Base-by-base conservation (phyloP, 2,113 vertebrate species). In the Phylloscopus trochilus region DNA sequence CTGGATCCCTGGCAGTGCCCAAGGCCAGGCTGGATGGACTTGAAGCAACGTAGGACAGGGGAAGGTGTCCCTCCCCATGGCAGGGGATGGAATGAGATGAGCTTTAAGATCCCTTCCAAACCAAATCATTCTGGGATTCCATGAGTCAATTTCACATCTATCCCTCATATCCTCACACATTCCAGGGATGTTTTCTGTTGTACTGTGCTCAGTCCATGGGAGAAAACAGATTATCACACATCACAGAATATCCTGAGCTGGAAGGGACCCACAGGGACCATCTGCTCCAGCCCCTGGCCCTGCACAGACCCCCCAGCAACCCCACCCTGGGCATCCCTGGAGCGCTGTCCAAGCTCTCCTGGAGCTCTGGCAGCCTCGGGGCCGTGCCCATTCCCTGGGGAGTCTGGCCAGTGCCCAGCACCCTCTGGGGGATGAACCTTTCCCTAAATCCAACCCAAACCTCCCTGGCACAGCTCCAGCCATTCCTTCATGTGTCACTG, bases 291-390 rank as follows among this genome's bases (percentile, higher is more conserved):
- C 20, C 0, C 60, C 30, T 31, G 35, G 0, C n/a, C 43, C 51
- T 66, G 30, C 60, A 1, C 70, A 58, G 43, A n/a, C 16, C 0
- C 10, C 19, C 26, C 70, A 35, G 3, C 70, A 67, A 2, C 0
- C 44, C 60, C 72, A 41, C 11, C 43, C 41, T 85, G 70, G 0
- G 2, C 82, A 66, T 11, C 60, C 59, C 69, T 84, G 82, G 17
- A 31, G 56, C 0, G 0, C 2, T 73, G 41, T 6, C n/a, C 15
- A 39, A 39, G 4, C 0, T 0, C 43, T 47, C 35, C 52, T 85
- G 70, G 13, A 43, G 51, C 43, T 66, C 52, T 49, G 60, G 51
- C 60, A 66, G 70, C 82, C 70, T 66, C 2, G 1, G 23, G 49
- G 51, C 83, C 0, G 24, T 10, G 83, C 12, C 51, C 51, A 20